Base-by-base conservation (phyloP, 1,140 invertebrate genomes). In the Drosophila neocordata region DNA sequence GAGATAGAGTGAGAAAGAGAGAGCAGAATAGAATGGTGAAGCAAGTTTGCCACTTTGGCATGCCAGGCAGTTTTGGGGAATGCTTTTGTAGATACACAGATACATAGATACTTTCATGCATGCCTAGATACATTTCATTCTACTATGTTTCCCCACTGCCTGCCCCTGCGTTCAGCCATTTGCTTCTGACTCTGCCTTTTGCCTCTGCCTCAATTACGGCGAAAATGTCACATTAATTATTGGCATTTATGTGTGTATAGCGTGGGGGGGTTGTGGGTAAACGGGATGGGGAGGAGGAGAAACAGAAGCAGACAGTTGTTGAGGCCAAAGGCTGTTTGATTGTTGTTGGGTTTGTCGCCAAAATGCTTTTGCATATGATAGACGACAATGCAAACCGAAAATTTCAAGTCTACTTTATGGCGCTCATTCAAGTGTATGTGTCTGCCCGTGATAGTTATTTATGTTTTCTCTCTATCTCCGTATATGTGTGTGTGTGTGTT, bases 141-240 rank as follows among this genome's bases (percentile, higher is more conserved):
- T 37, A n/a, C 15, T 48, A 48, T 48, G 41, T 48, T 12, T 20
- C 41, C 65, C 44, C n/a, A 12, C 65, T 69, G 62, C 22, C 34
- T n/a, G n/a, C n/a, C n/a, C n/a, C n/a, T n/a, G n/a, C n/a, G n/a
- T n/a, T n/a, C n/a, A n/a, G n/a, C n/a, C n/a, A n/a, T n/a, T n/a
- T n/a, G n/a, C n/a, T n/a, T n/a, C n/a, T n/a, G n/a, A n/a, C 34
- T 24, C 59, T 24, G 27, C 31, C 18, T 22, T 24, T 24, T 24
- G 73, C 80, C 69, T 52, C 68, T 77, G 78, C 81, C 74, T 78
- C 81, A 85, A 85, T 85, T 85, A 85, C 78, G 82, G 69, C 78
- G 74, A 85, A 87, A 82, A 87, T 87, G 83, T 87, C 83, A 87
- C 83, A 87, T 87, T 87, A 87, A 87, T 87, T 88, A 87, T 87